phyloP scores from a whole-genome alignment of 2,113 vertebrate genomes.

The Symphodus melops region DNA sequence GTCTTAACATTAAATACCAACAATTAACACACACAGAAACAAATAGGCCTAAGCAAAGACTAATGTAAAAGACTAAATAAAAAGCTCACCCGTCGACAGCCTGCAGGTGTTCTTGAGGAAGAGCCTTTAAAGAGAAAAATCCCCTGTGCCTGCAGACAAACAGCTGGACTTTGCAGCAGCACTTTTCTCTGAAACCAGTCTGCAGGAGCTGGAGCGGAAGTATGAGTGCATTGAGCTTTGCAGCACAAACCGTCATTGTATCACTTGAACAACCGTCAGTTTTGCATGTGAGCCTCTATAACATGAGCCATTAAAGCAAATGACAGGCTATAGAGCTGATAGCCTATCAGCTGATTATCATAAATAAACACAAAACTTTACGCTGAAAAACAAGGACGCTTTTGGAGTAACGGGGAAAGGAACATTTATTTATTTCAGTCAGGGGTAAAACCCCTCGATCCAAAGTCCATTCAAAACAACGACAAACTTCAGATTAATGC shows the following conservation, averaged over 20 bases:
- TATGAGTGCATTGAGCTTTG: background rate
- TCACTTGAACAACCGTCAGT: conserved; percentile 25
- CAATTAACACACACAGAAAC: too few relatives aligned
- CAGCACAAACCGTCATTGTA: conserved; percentile 45
- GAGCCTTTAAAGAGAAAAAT: conserved; percentile 36
- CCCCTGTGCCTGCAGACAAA: conserved; percentile 24
- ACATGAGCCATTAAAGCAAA: background rate
- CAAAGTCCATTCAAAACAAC: conserved; percentile 25
- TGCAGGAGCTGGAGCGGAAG: conserved; percentile 53
- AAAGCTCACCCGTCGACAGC: conserved; percentile 26
- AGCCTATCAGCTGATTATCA: background rate
- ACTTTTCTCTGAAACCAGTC: conserved; percentile 28
- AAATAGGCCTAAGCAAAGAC: too few relatives aligned
- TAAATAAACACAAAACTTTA: conserved; percentile 9
- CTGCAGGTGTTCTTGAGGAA: conserved; percentile 42
- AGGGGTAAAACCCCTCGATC: conserved; percentile 24
- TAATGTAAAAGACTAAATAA: too few relatives aligned
- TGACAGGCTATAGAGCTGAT: background rate
- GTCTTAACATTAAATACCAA: too few relatives aligned
- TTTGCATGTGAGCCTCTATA: conserved; percentile 13
- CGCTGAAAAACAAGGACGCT: conserved; percentile 17
- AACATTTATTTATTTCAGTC: conserved; percentile 6
- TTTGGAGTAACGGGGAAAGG: conserved; percentile 39
- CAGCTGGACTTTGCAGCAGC: conserved; percentile 46
- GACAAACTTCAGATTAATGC: background rate